Evolutionary conservation across 2,888 invertebrate species (phyloP).

Genomic region (Ditylenchus weischeri): DNA sequence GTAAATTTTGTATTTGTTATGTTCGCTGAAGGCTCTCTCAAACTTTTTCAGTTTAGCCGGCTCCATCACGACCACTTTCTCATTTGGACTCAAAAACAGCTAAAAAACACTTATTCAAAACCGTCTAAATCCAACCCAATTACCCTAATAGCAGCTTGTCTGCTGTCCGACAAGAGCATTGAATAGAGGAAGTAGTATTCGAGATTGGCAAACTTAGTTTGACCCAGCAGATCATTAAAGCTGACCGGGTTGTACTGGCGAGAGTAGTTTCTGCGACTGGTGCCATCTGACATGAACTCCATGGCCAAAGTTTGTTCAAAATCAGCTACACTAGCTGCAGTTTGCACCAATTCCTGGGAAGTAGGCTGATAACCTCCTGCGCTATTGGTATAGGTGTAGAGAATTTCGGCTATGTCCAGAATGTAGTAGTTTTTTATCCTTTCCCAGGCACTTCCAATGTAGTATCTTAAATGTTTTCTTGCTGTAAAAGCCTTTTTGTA

Average conservation of each 20-base stretch:
- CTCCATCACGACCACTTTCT: constrained; percentile 6
- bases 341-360: not conserved
- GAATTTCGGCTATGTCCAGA: not conserved
- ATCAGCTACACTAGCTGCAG: not conserved
- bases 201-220: not conserved
- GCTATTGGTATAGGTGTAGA: not conserved
- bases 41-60: constrained; percentile 3
- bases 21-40: constrained; percentile 2
- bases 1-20: constrained; percentile 29
- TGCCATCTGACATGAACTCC: not conserved
- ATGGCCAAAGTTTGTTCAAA: constrained; percentile 5
- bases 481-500: too few relatives aligned
- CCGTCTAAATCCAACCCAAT: too few relatives aligned
- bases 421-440: constrained; percentile 2
- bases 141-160: too few relatives aligned
- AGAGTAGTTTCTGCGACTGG: not conserved
- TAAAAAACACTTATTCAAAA: not conserved
- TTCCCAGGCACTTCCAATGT: not conserved
- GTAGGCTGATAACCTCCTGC: not conserved
- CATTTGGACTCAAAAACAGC: not conserved
- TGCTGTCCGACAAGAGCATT: constrained; percentile 12
- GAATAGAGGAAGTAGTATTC: constrained; percentile 4
- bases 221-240: not conserved
- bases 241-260: not conserved
- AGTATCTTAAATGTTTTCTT: not conserved